Conservation (phyloP, 2,797 vertebrate genomes). For the Rhinogobio ventralis region DNA sequence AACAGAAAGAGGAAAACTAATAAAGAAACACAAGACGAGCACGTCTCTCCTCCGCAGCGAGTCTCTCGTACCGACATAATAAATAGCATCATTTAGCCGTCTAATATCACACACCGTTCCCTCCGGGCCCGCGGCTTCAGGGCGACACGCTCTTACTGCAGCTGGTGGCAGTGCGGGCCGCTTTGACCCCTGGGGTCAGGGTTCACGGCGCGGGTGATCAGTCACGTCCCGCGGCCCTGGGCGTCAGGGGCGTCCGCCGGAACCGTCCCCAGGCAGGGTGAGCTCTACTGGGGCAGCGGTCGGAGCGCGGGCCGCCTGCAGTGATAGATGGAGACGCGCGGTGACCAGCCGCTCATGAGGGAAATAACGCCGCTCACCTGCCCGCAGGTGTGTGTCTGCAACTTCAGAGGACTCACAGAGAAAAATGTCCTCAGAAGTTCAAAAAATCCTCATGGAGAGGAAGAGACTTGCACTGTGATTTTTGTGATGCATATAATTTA, state of each 20-base stretch:
- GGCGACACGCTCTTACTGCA: constrained; percentile 67
- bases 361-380: constrained; percentile 81
- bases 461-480: not conserved
- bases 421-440: not conserved
- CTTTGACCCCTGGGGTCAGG: constrained; percentile 62
- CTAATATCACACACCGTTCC: constrained; percentile 77
- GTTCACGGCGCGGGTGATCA: constrained; percentile 78
- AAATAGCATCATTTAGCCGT: constrained; percentile 87
- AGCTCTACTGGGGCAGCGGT: constrained; percentile 62
- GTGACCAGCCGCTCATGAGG: constrained; percentile 81
- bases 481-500: not conserved
- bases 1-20: constrained; percentile 80
- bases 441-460: not conserved
- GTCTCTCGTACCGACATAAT: constrained; percentile 75
- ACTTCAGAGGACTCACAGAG: not conserved
- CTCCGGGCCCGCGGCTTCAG: constrained; percentile 61
- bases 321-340: constrained; percentile 66
- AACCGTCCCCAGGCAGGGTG: constrained; percentile 78
- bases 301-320: constrained; percentile 66
- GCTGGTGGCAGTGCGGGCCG: constrained; percentile 75
- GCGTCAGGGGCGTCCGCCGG: constrained; percentile 76
- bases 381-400: constrained; percentile 76
- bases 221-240: constrained; percentile 82
- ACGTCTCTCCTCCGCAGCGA: constrained; percentile 60
- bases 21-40: constrained; percentile 76